Evolutionary conservation across 2,888 invertebrate species (phyloP), one percentile per base, ranked within the genome.

Genomic region (Scrobipalpa costella): DNA sequence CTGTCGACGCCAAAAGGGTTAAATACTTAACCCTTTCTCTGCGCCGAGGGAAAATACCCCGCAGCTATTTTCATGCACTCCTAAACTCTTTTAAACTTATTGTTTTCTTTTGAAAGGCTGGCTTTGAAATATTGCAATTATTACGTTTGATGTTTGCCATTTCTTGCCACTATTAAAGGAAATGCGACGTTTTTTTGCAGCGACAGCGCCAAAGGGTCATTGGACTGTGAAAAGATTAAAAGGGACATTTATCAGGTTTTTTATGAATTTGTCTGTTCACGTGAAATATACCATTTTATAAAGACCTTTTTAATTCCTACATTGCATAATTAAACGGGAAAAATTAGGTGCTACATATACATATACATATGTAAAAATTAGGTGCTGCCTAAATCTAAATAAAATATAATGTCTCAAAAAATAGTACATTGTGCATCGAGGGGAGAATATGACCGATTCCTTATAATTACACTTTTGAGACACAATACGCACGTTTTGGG

Each of bases 71-170:
- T 85, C 77, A 81, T 83, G 83, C 85, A 80, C 83, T 80, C 79
- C 71, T 78, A 83, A 81, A 81, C 83, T 85, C 83, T 82, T 86
- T 85, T 75, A 79, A 81, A 88, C 79, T 86, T 86, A 89, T 90
- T 90, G 89, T 90, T 90, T 88, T 85, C 84, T 85, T 88, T 85
- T 79, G 74, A 77, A 73, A 73, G 78, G 67, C 72, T 71, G 86
- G 85, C 89, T 84, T 85, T 88, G 89, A 90, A 83, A 85, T 87
- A 90, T 89, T 81, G 78, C 78, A 80, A 83, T 86, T 86, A 86
- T 88, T 85, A 83, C 79, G 81, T 88, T 88, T 88, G 88, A 86
- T 84, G 84, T 86, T 84, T 77, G 80, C 70, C 74, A 63, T 70
- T 71, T 64, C 68, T n/a, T 60, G 70, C 67, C 69, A 66, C 71